phyloP scores from a whole-genome alignment of 2,797 vertebrate species.

The Esox masquinongy region DNA sequence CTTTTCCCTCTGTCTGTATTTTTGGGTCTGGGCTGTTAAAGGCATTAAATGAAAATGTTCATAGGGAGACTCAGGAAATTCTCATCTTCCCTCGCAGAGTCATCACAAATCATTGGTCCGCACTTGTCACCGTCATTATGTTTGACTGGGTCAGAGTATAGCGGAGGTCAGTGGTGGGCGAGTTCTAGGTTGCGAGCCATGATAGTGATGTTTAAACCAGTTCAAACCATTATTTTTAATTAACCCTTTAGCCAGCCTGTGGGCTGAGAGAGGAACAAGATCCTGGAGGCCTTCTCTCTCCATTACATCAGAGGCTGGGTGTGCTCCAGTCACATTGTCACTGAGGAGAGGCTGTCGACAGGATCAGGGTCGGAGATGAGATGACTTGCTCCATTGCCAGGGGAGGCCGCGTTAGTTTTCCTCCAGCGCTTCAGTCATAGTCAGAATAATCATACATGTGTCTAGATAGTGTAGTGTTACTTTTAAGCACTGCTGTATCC shows the following conservation, averaged over 20 bases:
- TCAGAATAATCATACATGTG: conserved; percentile 10
- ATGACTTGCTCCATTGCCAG: background rate
- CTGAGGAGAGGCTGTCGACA: conserved; percentile 7
- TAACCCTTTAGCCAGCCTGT: background rate
- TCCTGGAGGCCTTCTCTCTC: conserved; percentile 19
- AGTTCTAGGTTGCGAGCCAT: background rate
- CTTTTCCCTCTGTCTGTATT: background rate
- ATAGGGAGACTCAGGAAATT: conserved; percentile 1
- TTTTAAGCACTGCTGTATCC: background rate
- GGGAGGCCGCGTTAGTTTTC: background rate
- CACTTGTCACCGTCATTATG: conserved; percentile 20
- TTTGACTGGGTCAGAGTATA: conserved; percentile 9
- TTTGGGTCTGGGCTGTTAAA: conserved; percentile 16
- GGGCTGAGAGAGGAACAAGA: conserved; percentile 12
- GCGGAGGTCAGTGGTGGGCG: conserved; percentile 11
- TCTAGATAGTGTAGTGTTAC: conserved; percentile 1
- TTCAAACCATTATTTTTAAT: background rate
- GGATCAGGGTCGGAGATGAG: conserved; percentile 12
- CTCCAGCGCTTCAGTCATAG: background rate
- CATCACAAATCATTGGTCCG: conserved; percentile 23
- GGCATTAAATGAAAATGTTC: conserved; percentile 28
- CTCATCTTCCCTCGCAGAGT: conserved; percentile 19
- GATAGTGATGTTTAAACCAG: conserved; percentile 13
- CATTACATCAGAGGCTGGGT: conserved; percentile 39
- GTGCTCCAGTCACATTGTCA: conserved; percentile 13